phyloP scores from a whole-genome alignment of 2,888 invertebrate species.

The Epinotia bilunana region DNA sequence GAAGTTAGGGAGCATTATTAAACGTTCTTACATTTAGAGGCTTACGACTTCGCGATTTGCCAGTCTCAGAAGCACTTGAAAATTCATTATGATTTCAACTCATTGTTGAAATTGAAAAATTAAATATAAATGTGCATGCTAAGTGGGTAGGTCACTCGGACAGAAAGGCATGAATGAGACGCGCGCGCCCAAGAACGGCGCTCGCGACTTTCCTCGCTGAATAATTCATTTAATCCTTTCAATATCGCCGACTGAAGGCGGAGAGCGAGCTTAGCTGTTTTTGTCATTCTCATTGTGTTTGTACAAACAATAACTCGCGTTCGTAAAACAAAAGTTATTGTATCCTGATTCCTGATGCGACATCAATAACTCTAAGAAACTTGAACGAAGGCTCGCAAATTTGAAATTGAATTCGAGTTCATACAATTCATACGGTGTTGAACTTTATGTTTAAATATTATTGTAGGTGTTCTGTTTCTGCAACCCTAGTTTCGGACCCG shows the following conservation, averaged over 20 bases:
- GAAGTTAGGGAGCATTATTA: not conserved
- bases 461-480: too few species aligned
- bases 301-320: conserved; percentile 45
- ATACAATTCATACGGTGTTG: not conserved
- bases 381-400: conserved; percentile 17
- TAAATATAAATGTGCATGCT: conserved; percentile 72
- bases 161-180: conserved; percentile 64
- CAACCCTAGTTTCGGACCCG: too few species aligned
- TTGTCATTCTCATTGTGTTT: conserved; percentile 60
- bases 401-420: conserved; percentile 13
- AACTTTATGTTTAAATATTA: not conserved
- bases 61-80: conserved; percentile 4
- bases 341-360: conserved; percentile 39
- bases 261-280: conserved; percentile 57
- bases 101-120: conserved; percentile 52
- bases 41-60: not conserved
- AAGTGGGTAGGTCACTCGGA: conserved; percentile 61
- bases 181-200: conserved; percentile 61
- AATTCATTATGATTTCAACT: conserved; percentile 31
- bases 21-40: not conserved
- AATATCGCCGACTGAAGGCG: conserved; percentile 67
- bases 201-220: conserved; percentile 70
- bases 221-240: conserved; percentile 79
- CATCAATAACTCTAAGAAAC: conserved; percentile 35
- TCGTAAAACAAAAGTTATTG: conserved; percentile 45